Evolutionary conservation across 2,797 vertebrate species (phyloP).

Genomic region (Notolabrus celidotus): DNA sequence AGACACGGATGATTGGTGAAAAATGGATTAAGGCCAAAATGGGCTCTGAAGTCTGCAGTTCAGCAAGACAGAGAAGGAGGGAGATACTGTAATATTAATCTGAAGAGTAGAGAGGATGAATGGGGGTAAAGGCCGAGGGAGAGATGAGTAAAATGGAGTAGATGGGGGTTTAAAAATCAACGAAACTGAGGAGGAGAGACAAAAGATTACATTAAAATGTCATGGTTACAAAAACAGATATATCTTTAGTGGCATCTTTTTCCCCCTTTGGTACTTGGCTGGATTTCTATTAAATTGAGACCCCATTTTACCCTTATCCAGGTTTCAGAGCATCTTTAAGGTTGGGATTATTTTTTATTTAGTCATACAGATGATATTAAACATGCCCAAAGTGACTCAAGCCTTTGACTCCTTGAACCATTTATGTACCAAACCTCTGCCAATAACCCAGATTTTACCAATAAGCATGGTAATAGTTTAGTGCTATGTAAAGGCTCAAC

Average conservation of each 20-base stretch:
- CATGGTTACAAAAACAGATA: not conserved
- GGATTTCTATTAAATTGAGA: conserved; percentile 5
- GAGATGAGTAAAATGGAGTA: not conserved
- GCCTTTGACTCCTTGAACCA: not conserved
- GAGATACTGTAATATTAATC: conserved; percentile 43
- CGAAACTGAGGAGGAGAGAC: conserved; percentile 27
- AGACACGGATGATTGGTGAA: conserved; percentile 43
- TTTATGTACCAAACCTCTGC: not conserved
- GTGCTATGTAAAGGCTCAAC: conserved; percentile 14
- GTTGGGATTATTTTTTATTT: conserved; percentile 13
- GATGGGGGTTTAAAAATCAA: conserved; percentile 15
- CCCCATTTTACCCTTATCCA: not conserved
- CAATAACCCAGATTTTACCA: not conserved
- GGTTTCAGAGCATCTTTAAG: not conserved
- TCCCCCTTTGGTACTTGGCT: no score
- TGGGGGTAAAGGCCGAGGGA: not conserved
- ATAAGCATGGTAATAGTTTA: conserved; percentile 15
- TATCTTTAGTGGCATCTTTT: not conserved
- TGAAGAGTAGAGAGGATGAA: conserved; percentile 10
- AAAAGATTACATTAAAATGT: conserved; percentile 8
- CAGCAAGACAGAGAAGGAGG: conserved; percentile 27
- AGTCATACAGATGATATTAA: not conserved
- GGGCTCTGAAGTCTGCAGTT: conserved; percentile 34
- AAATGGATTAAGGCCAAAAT: conserved; percentile 60
- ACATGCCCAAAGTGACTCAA: not conserved